Conservation (phyloP, 2,113 vertebrate genomes). For the Oryzias curvinotus region DNA sequence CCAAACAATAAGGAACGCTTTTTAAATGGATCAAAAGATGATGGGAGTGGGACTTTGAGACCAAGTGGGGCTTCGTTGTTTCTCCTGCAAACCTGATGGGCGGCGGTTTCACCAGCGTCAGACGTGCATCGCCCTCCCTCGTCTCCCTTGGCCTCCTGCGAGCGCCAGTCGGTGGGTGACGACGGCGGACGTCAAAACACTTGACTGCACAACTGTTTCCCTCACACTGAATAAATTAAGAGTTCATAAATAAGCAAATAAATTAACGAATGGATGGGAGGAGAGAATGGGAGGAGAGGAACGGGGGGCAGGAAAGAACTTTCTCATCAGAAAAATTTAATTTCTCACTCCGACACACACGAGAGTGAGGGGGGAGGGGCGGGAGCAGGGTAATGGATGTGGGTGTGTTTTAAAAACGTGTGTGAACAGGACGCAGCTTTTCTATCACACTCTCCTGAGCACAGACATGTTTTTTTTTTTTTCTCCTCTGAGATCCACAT, state of each 20-base stretch:
- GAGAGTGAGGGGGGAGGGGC: constrained; percentile 59
- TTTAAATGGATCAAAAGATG: too few species aligned
- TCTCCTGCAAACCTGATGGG: constrained; percentile 29
- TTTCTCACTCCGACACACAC: constrained; percentile 83
- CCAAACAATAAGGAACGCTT: too few species aligned
- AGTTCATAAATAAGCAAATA: constrained; percentile 81
- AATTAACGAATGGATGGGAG: constrained; percentile 75
- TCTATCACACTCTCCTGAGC: constrained; percentile 51
- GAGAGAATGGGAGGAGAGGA: constrained; percentile 65
- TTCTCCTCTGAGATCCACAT: constrained; percentile 37
- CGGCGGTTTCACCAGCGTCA: constrained; percentile 24
- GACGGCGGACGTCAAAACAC: constrained; percentile 60
- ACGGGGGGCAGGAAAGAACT: constrained; percentile 67
- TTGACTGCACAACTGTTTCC: constrained; percentile 76
- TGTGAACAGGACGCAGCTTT: constrained; percentile 43
- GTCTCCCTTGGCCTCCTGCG: constrained; percentile 6
- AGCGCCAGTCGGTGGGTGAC: constrained; percentile 48
- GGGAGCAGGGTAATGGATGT: constrained; percentile 47
- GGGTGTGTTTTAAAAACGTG: constrained; percentile 24
- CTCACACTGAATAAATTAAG: constrained; percentile 75
- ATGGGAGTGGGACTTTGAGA: not conserved
- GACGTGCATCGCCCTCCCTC: constrained; percentile 35
- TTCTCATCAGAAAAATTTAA: constrained; percentile 83
- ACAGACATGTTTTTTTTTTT: constrained; percentile 44
- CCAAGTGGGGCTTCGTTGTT: constrained; percentile 32